These are phyloP conservation scores for Ypsolopha sequella DNA, from an alignment of 2,888 invertebrate genomes.

Conservation along the genomic window DNA sequence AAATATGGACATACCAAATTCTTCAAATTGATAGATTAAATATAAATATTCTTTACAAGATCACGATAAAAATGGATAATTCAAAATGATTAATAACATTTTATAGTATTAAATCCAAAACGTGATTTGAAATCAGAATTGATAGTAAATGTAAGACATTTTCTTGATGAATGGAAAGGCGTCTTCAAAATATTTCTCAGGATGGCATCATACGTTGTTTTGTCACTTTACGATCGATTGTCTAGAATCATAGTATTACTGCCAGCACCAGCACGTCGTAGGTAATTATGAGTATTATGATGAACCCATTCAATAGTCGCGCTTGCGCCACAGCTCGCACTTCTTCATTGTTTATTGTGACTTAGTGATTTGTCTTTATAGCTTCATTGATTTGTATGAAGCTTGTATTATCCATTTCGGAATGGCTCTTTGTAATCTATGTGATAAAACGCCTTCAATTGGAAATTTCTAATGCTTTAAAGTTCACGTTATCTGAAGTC, in stretches of 20 bases:
- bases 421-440: constrained; percentile 2
- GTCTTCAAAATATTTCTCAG: background rate
- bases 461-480: constrained; percentile 1
- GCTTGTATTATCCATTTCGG: background rate
- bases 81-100: too few species aligned
- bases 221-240: constrained; percentile 44
- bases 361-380: constrained; percentile 18
- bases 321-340: constrained; percentile 13
- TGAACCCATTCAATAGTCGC: constrained; percentile 24
- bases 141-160: too few species aligned
- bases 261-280: constrained; percentile 15
- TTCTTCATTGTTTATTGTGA: constrained; percentile 17
- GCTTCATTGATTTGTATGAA: constrained; percentile 18
- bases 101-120: too few species aligned
- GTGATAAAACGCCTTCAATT: background rate
- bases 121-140: too few species aligned
- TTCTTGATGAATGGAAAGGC: background rate
- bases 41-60: too few species aligned
- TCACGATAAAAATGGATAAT: too few species aligned
- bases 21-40: too few species aligned
- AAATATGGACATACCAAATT: too few species aligned
- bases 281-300: constrained; percentile 31
- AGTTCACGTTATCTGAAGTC: background rate
- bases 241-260: constrained; percentile 14
- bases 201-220: constrained; percentile 14